Percentiles rank a stretch among this genome's conserved stretches.
These are phyloP conservation scores for Nipponia nippon DNA, from an alignment of 2,113 vertebrate genomes.

Conservation along the genomic window DNA sequence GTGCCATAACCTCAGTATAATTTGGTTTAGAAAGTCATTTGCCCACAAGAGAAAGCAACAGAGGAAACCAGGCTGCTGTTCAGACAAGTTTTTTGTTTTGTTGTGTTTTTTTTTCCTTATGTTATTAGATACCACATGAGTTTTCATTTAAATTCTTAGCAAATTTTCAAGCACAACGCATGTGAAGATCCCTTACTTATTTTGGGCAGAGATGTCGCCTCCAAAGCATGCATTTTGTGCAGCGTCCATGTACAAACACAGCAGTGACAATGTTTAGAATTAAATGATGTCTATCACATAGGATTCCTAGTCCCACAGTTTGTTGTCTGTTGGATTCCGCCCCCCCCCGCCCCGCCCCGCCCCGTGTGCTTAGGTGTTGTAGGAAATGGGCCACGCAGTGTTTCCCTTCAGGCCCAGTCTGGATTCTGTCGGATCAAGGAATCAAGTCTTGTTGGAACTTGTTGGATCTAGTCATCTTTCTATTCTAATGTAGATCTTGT, in stretches of 20 bases:
- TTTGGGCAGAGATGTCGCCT: neutral
- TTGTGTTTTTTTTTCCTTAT: neutral
- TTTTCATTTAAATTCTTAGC: neutral
- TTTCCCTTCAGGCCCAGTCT: neutral
- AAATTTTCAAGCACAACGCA: neutral
- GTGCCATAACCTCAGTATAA: neutral
- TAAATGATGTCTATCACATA: neutral
- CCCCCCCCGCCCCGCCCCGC: no score
- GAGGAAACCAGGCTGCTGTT: neutral
- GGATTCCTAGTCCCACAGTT: neutral
- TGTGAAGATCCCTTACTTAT: neutral
- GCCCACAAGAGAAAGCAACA: neutral
- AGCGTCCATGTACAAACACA: fast-evolving
- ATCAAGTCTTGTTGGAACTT: neutral
- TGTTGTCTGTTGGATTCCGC: neutral
- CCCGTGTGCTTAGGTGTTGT: neutral
- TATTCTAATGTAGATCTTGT: neutral
- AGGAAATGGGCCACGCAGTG: neutral
- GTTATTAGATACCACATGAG: neutral
- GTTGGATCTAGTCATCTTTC: neutral
- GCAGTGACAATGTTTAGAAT: neutral
- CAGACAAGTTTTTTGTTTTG: neutral
- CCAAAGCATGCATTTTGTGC: neutral
- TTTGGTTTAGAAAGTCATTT: neutral
- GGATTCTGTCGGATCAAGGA: neutral